Conservation (phyloP, 2,797 vertebrate genomes). For the Hephaestus fuliginosus region DNA sequence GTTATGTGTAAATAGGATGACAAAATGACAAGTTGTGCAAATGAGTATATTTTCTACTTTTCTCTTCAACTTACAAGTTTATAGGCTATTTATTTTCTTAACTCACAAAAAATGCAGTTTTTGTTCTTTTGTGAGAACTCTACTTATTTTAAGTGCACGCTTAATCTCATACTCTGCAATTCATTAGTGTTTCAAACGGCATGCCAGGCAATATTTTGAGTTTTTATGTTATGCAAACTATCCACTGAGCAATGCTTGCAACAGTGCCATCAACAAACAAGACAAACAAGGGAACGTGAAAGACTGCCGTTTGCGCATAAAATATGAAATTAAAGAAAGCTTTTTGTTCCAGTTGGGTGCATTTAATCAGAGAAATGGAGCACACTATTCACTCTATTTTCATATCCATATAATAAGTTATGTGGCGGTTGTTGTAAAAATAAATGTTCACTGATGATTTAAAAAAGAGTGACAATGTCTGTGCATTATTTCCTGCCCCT, state of each 20-base stretch:
- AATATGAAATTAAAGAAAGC: slow-evolving; percentile 48
- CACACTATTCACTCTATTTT: slow-evolving; percentile 33
- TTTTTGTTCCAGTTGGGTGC: slow-evolving; percentile 38
- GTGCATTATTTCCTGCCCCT: slow-evolving; percentile 19
- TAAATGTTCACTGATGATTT: slow-evolving; percentile 45
- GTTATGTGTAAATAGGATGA: slow-evolving; percentile 56
- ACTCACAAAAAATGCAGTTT: slow-evolving; percentile 20
- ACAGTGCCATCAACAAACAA: slow-evolving; percentile 33
- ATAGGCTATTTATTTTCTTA: slow-evolving; percentile 61
- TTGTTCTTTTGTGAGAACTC: slow-evolving; percentile 11
- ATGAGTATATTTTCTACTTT: slow-evolving; percentile 27
- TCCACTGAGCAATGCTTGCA: slow-evolving; percentile 31
- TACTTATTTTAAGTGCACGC: slow-evolving; percentile 15
- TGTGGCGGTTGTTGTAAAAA: slow-evolving; percentile 26
- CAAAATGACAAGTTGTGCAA: slow-evolving; percentile 51
- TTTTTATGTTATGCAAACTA: slow-evolving; percentile 50
- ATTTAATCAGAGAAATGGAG: slow-evolving; percentile 56
- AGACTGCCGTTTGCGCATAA: slow-evolving; percentile 35
- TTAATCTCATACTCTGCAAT: slow-evolving; percentile 28
- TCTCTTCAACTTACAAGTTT: background rate
- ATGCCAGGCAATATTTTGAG: slow-evolving; percentile 24
- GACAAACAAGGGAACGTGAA: slow-evolving; percentile 39
- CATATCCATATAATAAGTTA: slow-evolving; percentile 29
- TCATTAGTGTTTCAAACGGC: slow-evolving; percentile 34
- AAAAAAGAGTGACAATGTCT: background rate